phyloP scores from a whole-genome alignment of 2,888 invertebrate genomes.

The Cephus rjabovi region DNA sequence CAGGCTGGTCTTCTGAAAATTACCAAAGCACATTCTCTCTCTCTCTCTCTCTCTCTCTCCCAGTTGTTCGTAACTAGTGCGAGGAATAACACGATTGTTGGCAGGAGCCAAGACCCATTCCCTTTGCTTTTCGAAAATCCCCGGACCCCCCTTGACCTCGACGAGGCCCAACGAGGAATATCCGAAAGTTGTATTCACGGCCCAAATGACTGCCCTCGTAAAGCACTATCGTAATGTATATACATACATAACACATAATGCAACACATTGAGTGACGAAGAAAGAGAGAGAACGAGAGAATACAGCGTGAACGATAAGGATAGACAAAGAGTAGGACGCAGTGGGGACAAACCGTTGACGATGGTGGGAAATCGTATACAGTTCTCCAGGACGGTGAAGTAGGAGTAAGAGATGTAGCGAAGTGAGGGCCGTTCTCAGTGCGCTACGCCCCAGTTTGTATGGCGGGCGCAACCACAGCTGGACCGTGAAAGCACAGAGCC shows the following conservation, averaged over 20 bases:
- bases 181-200: not conserved
- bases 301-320: not conserved
- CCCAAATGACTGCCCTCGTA: conserved; percentile 11
- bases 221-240: conserved; percentile 5
- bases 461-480: conserved; percentile 34
- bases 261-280: not conserved
- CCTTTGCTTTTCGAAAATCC: not conserved
- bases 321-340: not conserved
- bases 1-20: not conserved
- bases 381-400: not conserved
- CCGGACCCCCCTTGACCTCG: not conserved
- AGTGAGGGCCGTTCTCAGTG: conserved; percentile 17
- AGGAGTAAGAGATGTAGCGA: not conserved
- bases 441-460: conserved; percentile 44
- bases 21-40: not conserved
- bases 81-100: not conserved
- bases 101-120: not conserved
- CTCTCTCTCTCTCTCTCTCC: no score
- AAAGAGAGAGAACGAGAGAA: not conserved
- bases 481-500: conserved; percentile 32
- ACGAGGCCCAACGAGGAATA: not conserved
- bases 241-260: not conserved
- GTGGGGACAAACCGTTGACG: not conserved
- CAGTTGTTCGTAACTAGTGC: not conserved
- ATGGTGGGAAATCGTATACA: not conserved